Evolutionary conservation across 35 echinoderm and acorn worm species (phyloP), one percentile per base, ranked within the genome.

Genomic region (Strongylocentrotus purpuratus): DNA sequence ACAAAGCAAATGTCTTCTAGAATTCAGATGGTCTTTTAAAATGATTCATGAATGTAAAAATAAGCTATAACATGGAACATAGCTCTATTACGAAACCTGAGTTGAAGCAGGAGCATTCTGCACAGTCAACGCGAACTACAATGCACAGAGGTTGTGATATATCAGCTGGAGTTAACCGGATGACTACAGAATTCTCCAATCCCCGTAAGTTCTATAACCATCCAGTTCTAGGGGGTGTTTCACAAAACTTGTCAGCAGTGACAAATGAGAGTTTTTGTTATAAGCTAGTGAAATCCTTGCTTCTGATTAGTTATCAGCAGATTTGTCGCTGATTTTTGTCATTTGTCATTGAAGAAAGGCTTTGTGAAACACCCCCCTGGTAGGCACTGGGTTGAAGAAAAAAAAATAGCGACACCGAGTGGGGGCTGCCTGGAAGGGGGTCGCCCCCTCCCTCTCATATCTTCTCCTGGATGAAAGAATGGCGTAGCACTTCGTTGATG

Each of bases 401-500:
- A 41, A 0, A 3, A 0, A 3, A 78, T 2, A 4, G 65, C 25
- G 28, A 78, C 22, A n/a, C 65, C 5, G 65, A n/a, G 65, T 28
- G 20, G 65, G 18, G 22, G 28, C 65, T n/a, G 50, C 20, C 2
- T 4, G 61, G 25, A 28, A 18, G 61, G 61, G 61, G 25, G 2
- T 28, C 15, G 12, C 61, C 25, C 25, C 31, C 87, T 18, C 87
- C 32, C 32, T 17, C 15, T 96, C 94, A 96, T 85, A 99, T 99
- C 95, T 99, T 99, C 94, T 99, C 98, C 86, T 99, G 98, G 20
- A 99, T 98, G 95, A 99, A 98, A 45, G 98, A 96, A 95, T 99
- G 98, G 14, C 91, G 85, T 12, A 99, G 88, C 33, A 97, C 98
- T 86, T 99, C 97, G 86, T 86, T 99, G 15, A 99, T 96, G 65